phyloP scores from a whole-genome alignment of 92 coral and sea anemone species.

The Epizoanthus fatuus region DNA sequence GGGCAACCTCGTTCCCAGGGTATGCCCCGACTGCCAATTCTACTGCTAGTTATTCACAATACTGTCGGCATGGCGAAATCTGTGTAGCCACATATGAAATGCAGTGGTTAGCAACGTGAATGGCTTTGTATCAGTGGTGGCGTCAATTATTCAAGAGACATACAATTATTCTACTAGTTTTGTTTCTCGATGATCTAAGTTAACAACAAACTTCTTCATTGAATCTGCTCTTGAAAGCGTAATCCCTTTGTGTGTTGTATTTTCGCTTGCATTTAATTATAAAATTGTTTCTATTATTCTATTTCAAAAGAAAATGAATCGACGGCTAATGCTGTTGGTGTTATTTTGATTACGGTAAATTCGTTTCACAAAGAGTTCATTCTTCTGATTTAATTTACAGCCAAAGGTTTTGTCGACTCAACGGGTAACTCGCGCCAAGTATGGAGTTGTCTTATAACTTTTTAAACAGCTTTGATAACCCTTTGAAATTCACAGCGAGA shows the following conservation, averaged over 20 bases:
- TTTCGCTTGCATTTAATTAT: conserved; percentile 80
- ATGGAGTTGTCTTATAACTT: neutral
- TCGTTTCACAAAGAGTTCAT: conserved; percentile 72
- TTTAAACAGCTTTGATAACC: conserved; percentile 7
- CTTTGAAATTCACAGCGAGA: conserved; percentile 29
- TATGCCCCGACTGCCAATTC: neutral
- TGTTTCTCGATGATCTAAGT: conserved; percentile 53
- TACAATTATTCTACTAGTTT: conserved; percentile 47
- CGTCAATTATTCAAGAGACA: conserved; percentile 39
- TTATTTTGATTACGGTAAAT: conserved; percentile 79
- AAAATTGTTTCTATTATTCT: conserved; percentile 83
- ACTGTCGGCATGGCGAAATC: conserved; percentile 42
- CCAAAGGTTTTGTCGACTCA: conserved; percentile 37
- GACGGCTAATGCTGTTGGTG: conserved; percentile 74
- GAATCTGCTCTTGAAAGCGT: conserved; percentile 17
- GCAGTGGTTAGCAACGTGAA: conserved; percentile 15
- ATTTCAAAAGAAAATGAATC: conserved; percentile 82
- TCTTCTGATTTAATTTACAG: conserved; percentile 78
- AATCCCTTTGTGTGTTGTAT: conserved; percentile 49
- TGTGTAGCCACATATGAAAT: conserved; percentile 9
- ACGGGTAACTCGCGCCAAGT: conserved; percentile 3
- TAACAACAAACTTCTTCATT: conserved; percentile 42
- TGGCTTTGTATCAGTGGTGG: conserved; percentile 23
- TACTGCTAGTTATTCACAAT: neutral
- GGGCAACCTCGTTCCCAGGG: no score